Conservation (phyloP, 1,140 invertebrate genomes). For the Drosophila nasuta region DNA sequence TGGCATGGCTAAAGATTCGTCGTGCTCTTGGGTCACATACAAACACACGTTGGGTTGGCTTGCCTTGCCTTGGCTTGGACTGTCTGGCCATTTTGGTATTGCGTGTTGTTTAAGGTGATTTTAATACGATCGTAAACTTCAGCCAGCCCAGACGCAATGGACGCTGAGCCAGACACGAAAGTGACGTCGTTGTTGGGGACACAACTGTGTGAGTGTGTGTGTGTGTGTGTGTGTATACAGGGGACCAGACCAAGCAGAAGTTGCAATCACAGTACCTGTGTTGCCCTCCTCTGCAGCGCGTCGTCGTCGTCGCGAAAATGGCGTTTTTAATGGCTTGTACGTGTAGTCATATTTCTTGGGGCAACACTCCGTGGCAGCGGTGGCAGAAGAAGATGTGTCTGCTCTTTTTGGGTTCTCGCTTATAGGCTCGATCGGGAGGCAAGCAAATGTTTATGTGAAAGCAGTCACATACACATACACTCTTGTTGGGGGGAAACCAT, state of each 20-base stretch:
- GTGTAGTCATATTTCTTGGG: conserved; percentile 80
- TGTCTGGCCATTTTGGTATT: conserved; percentile 74
- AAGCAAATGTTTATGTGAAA: conserved; percentile 75
- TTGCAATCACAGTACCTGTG: conserved; percentile 67
- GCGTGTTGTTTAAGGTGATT: conserved; percentile 83
- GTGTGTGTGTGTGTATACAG: background rate
- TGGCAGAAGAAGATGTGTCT: conserved; percentile 13
- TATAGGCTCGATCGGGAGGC: conserved; percentile 47
- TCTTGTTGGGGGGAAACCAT: conserved; percentile 60
- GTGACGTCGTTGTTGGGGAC: conserved; percentile 62
- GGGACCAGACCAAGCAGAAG: conserved; percentile 30
- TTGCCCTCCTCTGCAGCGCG: conserved; percentile 46
- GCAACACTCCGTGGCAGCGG: conserved; percentile 53
- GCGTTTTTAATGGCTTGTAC: conserved; percentile 81
- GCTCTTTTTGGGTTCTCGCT: conserved; percentile 38
- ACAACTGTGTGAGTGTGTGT: background rate
- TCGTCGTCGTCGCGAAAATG: conserved; percentile 61
- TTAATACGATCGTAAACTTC: conserved; percentile 84
- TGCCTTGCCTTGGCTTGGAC: conserved; percentile 7
- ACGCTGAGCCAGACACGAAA: conserved; percentile 75
- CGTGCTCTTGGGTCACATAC: conserved; percentile 60
- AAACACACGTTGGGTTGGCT: conserved; percentile 21
- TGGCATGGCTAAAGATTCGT: conserved; percentile 55
- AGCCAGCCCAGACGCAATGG: conserved; percentile 62
- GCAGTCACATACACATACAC: conserved; percentile 53